Evolutionary conservation across 2,113 vertebrate genomes (phyloP).

Genomic region (Raja brachyura): DNA sequence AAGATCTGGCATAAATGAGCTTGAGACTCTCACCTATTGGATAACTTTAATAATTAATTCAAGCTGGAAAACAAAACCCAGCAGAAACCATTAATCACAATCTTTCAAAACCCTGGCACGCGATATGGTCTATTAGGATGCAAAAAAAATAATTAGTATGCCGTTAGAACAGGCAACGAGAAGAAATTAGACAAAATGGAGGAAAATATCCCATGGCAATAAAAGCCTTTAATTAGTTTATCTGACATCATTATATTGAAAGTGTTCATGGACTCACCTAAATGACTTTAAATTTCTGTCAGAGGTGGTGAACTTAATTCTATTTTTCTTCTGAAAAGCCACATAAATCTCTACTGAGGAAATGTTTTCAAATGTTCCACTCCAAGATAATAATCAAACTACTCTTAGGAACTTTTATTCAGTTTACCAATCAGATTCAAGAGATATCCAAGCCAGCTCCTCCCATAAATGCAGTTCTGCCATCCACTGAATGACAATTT

Average conservation of each 20-base stretch:
- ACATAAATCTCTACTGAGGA: background rate
- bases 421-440: background rate
- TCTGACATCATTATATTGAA: background rate
- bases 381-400: too few relatives aligned
- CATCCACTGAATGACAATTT: background rate
- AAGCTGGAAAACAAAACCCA: background rate
- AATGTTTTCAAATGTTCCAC: background rate
- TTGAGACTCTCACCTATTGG: background rate
- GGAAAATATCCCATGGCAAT: constrained; percentile 7
- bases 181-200: background rate
- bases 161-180: background rate
- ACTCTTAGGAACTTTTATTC: background rate
- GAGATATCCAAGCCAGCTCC: background rate
- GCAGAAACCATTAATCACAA: constrained; percentile 19
- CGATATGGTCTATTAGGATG: background rate
- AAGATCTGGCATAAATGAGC: background rate
- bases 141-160: constrained; percentile 17
- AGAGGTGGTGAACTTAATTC: background rate
- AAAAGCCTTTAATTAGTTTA: background rate
- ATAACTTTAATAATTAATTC: constrained; percentile 32
- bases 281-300: background rate
- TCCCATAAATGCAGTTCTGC: background rate
- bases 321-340: background rate
- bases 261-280: background rate
- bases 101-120: constrained; percentile 4